These are phyloP conservation scores for Narcine bancroftii DNA, from an alignment of 2,113 vertebrate genomes.

Conservation along the genomic window DNA sequence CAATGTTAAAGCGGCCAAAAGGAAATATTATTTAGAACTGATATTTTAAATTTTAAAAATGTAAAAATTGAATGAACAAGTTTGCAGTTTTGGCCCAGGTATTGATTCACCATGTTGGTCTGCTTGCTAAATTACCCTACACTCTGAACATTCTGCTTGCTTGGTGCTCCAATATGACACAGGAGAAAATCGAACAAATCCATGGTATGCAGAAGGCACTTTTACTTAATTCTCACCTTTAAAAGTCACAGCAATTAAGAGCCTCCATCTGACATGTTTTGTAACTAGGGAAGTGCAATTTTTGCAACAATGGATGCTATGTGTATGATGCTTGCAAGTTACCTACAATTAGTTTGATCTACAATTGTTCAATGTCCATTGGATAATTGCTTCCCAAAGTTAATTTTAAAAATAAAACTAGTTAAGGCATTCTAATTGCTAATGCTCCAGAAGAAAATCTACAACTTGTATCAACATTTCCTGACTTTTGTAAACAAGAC, in stretches of 20 bases:
- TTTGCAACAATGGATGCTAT: not conserved
- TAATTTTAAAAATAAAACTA: not conserved
- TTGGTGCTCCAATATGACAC: not conserved
- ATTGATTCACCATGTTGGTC: not conserved
- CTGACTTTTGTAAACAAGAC: slow-evolving; percentile 20
- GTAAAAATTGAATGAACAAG: not conserved
- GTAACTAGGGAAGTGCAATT: not conserved
- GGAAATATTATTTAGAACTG: not conserved
- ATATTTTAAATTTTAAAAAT: not conserved
- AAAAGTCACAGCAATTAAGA: not conserved
- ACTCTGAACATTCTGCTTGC: not conserved
- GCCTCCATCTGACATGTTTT: not conserved
- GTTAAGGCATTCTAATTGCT: slow-evolving; percentile 5
- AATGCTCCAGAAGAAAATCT: not conserved
- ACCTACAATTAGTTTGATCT: not conserved
- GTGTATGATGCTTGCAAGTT: not conserved
- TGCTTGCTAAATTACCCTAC: not conserved
- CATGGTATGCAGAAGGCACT: not conserved
- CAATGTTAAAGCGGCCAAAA: not conserved
- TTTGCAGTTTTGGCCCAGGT: not conserved
- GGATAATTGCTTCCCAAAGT: not conserved
- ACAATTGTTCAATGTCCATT: not conserved
- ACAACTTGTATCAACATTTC: slow-evolving; percentile 9
- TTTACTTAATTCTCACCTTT: not conserved
- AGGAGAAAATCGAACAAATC: not conserved